Evolutionary conservation across 1,140 invertebrate species (phyloP).

Genomic region (Euschistus heros): DNA sequence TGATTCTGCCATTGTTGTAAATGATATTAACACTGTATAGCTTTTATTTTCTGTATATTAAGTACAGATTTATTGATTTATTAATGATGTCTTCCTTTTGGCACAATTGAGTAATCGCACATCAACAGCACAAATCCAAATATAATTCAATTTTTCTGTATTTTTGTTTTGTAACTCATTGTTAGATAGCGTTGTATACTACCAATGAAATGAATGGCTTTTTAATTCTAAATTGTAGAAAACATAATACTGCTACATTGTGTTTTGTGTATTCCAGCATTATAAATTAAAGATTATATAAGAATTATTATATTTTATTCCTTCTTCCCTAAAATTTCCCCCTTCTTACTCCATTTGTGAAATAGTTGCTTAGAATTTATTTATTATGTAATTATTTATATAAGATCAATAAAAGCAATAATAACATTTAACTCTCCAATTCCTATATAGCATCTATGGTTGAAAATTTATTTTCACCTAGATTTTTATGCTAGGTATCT

Average conservation of each 20-base stretch:
- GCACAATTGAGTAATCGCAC: slow-evolving; percentile 20
- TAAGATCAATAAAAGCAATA: too few species aligned
- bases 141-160: slow-evolving; percentile 9
- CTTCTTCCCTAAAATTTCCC: too few species aligned
- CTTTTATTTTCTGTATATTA: slow-evolving; percentile 15
- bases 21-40: slow-evolving; percentile 19
- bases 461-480: too few species aligned
- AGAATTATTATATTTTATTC: not conserved
- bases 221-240: slow-evolving; percentile 14
- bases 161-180: slow-evolving; percentile 20
- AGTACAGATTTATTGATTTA: slow-evolving; percentile 5
- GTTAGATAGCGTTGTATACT: slow-evolving; percentile 14
- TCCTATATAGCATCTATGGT: too few species aligned
- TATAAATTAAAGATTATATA: slow-evolving; percentile 14
- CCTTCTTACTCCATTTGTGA: too few species aligned
- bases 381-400: too few species aligned
- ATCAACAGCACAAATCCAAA: slow-evolving; percentile 19
- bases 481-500: too few species aligned
- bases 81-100: slow-evolving; percentile 20
- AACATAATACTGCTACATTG: slow-evolving; percentile 19
- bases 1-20: slow-evolving; percentile 8
- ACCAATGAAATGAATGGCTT: not conserved
- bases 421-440: too few species aligned
- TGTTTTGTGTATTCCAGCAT: slow-evolving; percentile 23
- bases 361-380: too few species aligned